Evolutionary conservation across 2,888 invertebrate genomes (phyloP).

Genomic region (Drosophila mimetica): DNA sequence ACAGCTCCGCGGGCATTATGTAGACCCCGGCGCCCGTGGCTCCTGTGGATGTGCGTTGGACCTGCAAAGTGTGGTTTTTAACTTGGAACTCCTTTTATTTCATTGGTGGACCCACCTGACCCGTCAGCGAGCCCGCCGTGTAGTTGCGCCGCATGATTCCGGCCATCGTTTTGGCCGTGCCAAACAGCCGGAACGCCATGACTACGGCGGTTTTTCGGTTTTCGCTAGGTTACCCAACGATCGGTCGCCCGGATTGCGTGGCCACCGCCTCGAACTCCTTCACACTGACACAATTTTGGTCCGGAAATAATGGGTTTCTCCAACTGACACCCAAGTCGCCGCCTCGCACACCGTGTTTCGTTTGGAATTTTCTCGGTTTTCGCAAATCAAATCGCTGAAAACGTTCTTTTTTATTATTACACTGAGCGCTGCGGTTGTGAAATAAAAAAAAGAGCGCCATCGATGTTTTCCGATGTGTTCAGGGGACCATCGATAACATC

Average conservation of each 20-base stretch:
- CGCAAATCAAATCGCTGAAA: slow-evolving; percentile 34
- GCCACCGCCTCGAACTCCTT: slow-evolving; percentile 24
- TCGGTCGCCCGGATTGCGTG: slow-evolving; percentile 41
- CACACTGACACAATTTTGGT: slow-evolving; percentile 47
- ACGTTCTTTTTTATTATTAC: slow-evolving; percentile 46
- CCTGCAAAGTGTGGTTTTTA: slow-evolving; percentile 18
- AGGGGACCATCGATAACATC: no score
- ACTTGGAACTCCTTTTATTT: background rate
- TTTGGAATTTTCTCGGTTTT: slow-evolving; percentile 35
- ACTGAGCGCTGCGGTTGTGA: slow-evolving; percentile 39
- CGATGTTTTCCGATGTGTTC: no score
- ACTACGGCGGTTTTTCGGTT: slow-evolving; percentile 18
- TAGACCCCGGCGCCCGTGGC: slow-evolving; percentile 29
- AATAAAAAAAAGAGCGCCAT: no score
- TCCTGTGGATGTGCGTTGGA: slow-evolving; percentile 43
- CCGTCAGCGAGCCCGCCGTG: slow-evolving; percentile 80
- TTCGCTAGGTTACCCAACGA: slow-evolving; percentile 71
- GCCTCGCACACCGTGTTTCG: slow-evolving; percentile 55
- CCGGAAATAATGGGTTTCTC: slow-evolving; percentile 29
- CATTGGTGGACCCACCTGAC: slow-evolving; percentile 40
- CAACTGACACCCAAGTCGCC: slow-evolving; percentile 18
- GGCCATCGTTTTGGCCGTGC: slow-evolving; percentile 86
- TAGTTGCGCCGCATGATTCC: slow-evolving; percentile 82
- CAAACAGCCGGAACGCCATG: slow-evolving; percentile 88
- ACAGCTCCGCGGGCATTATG: slow-evolving; percentile 54